Conservation (phyloP, 2,888 invertebrate genomes). For the Thecocarcelia acutangulata region DNA sequence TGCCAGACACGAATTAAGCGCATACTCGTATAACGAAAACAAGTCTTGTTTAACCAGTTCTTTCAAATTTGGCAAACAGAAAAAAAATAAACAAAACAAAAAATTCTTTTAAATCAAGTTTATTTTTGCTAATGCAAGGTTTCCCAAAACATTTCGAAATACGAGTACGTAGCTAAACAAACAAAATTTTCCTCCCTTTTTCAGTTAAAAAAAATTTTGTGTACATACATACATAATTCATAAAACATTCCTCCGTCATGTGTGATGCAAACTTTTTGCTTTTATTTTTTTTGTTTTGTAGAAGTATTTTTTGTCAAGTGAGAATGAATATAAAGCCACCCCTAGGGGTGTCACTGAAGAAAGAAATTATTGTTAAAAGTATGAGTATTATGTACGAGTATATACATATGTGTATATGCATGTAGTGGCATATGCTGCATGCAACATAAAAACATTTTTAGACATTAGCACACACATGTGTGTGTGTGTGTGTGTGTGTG, state of each 20-base stretch:
- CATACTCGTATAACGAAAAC: constrained; percentile 1
- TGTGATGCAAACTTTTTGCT: constrained; percentile 6
- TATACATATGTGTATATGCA: not conserved
- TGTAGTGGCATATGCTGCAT: constrained; percentile 49
- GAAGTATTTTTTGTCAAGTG: constrained; percentile 19
- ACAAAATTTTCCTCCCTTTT: constrained; percentile 18
- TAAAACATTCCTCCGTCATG: constrained; percentile 51
- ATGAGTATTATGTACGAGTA: not conserved
- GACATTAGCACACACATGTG: not conserved
- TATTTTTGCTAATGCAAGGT: constrained; percentile 7
- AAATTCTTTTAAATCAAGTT: constrained; percentile 11
- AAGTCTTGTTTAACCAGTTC: constrained; percentile 58
- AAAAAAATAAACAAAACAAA: not conserved
- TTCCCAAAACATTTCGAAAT: constrained; percentile 21
- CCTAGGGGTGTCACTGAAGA: constrained; percentile 33
- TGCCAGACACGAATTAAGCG: constrained; percentile 47
- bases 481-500: not conserved
- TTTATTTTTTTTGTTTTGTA: constrained; percentile 7
- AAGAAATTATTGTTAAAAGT: constrained; percentile 1
- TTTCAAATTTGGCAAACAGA: constrained; percentile 12
- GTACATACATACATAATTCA: not conserved
- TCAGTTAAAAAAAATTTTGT: not conserved
- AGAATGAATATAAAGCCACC: constrained; percentile 47
- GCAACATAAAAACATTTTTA: constrained; percentile 22
- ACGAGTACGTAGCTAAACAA: constrained; percentile 17